Conservation (phyloP, 2,797 vertebrate genomes). For the Thamnophis elegans region DNA sequence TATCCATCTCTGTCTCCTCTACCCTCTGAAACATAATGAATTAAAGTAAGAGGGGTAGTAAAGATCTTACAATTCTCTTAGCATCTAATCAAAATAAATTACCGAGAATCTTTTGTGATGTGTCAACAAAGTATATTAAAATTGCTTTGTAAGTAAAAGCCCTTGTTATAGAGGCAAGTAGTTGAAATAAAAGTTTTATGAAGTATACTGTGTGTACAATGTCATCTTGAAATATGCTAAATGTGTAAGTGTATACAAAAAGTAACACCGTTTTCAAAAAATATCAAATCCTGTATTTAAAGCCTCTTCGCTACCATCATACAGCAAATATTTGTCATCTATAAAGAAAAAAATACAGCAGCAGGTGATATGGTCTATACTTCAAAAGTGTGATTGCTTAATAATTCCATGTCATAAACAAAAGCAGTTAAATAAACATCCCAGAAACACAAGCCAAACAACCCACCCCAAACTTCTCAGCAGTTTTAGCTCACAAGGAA, state of each 20-base stretch:
- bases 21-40: background rate
- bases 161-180: background rate
- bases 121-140: background rate
- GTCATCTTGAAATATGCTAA: slow-evolving; percentile 72
- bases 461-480: slow-evolving; percentile 61
- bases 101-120: background rate
- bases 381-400: slow-evolving; percentile 72
- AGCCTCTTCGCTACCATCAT: slow-evolving; percentile 70
- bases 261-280: slow-evolving; percentile 77
- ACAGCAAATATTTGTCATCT: slow-evolving; percentile 75
- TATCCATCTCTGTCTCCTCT: background rate
- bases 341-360: slow-evolving; percentile 71
- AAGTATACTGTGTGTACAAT: slow-evolving; percentile 41
- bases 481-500: slow-evolving; percentile 69
- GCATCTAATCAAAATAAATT: background rate
- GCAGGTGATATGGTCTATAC: slow-evolving; percentile 72
- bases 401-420: slow-evolving; percentile 70
- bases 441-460: slow-evolving; percentile 71
- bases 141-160: background rate
- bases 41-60: background rate
- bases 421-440: slow-evolving; percentile 63
- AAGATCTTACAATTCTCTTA: background rate
- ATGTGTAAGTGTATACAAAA: slow-evolving; percentile 76
- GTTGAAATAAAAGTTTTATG: slow-evolving; percentile 45
- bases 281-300: slow-evolving; percentile 78